Evolutionary conservation across 2,797 vertebrate genomes (phyloP), one percentile per base, ranked within the genome.

Genomic region (Acipenser ruthenus): DNA sequence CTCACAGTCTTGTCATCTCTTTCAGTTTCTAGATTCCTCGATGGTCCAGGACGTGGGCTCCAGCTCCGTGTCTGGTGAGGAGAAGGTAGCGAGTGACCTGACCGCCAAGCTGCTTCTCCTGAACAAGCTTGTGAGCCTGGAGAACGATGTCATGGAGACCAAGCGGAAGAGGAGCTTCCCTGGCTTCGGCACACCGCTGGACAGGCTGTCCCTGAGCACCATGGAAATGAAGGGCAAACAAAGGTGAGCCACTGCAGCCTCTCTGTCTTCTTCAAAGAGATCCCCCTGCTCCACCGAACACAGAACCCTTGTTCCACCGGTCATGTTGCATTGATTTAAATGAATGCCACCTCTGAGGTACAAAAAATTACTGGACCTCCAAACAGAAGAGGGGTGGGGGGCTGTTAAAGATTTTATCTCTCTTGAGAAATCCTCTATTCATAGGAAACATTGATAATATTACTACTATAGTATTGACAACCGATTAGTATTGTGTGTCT

Each of bases 161-260:
- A 96, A 96, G 82, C 94, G 82, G 75, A 98, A 94, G 79, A 90
- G 93, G 73, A 93, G 93, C 67, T 95, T 94, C 74, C 75, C 90
- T 0, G 89, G 91, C n/a, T 94, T 91, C 79, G 90, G 79, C 2
- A 79, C 87, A 6, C 94, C 92, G 0, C 73, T 96, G 0, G 95
- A 98, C 80, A 90, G 94, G 66, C 90, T 97, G 72, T 95, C 94
- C 0, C 75, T 89, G 7, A 84, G 86, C 55, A 81, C 87, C 73
- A 74, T 85, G 78, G 87, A 90, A 49, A 75, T 83, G 70, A 95
- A 91, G 78, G 75, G 74, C 70, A 92, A 92, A 73, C 90, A 89
- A 77, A 89, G 85, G 75, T 87, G 82, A 62, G 77, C 9, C 11
- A 6, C 62, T 47, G 49, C 66, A n/a, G 37, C 37, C 37, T 4